A percentile compares a stretch with the other conserved stretches of the same genome.
phyloP scores from a whole-genome alignment of 2,797 vertebrate genomes.

The Acomys russatus region DNA sequence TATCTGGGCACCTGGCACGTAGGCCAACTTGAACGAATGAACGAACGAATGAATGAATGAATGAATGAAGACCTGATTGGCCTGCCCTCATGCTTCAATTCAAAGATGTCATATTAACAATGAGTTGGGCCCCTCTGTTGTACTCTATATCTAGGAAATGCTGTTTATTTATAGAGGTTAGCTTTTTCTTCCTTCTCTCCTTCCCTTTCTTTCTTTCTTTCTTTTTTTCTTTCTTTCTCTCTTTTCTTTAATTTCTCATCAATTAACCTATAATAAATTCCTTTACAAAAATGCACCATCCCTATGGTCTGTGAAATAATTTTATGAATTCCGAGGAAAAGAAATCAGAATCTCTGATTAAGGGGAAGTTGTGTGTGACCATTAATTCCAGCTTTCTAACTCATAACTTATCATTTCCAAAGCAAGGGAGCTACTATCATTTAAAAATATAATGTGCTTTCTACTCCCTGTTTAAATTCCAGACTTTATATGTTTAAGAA shows the following conservation, averaged over 20 bases:
- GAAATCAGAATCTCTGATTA: neutral
- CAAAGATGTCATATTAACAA: neutral
- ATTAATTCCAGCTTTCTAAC: neutral
- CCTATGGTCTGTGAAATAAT: neutral
- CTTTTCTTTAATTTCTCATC: too few species aligned
- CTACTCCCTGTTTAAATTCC: neutral
- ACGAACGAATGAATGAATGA: neutral
- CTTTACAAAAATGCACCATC: neutral
- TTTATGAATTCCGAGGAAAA: neutral
- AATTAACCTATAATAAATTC: neutral
- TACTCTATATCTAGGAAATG: neutral
- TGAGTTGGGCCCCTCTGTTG: neutral
- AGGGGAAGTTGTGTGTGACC: neutral
- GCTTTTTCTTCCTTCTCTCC: neutral
- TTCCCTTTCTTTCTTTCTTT: neutral
- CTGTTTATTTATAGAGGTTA: neutral
- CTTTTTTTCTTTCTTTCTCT: neutral
- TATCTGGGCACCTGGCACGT: neutral
- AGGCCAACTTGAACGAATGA: neutral
- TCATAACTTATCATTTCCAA: neutral
- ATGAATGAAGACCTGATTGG: neutral
- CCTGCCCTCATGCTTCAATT: too few species aligned
- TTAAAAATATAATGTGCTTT: neutral
- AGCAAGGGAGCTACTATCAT: neutral
- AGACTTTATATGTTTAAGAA: neutral